phyloP scores from a whole-genome alignment of 2,797 vertebrate genomes.

The Heliangelus exortis region DNA sequence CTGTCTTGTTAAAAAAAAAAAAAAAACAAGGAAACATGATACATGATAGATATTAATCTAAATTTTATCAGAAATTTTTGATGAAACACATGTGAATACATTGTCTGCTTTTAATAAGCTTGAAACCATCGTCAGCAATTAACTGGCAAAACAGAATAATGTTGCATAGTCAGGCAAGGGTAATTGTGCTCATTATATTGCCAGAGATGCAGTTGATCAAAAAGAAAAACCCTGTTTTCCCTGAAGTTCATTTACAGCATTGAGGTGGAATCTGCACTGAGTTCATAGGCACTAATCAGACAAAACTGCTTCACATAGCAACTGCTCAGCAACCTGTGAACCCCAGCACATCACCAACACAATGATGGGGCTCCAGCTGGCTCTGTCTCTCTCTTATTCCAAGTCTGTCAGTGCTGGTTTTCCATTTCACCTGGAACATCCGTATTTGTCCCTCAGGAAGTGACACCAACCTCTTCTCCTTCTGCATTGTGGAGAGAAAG shows the following conservation, averaged over 20 bases:
- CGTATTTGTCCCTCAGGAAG: not conserved
- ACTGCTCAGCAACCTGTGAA: not conserved
- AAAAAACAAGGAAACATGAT: not conserved
- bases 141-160: not conserved
- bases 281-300: constrained; percentile 6
- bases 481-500: not conserved
- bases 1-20: not conserved
- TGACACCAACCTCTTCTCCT: not conserved
- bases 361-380: not conserved
- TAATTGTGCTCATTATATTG: constrained; percentile 57
- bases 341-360: not conserved
- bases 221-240: constrained; percentile 24
- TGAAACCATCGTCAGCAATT: constrained; percentile 59
- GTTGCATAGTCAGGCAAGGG: constrained; percentile 20
- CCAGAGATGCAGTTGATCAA: constrained; percentile 52
- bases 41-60: not conserved
- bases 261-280: constrained; percentile 17
- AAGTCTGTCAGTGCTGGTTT: not conserved
- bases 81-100: constrained; percentile 26
- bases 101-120: constrained; percentile 56
- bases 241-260: constrained; percentile 46
- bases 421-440: not conserved
- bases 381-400: not conserved
- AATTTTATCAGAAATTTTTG: not conserved
- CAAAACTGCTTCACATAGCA: not conserved